Evolutionary conservation across 2,113 vertebrate species (phyloP).

Genomic region (Varanus salvator): DNA sequence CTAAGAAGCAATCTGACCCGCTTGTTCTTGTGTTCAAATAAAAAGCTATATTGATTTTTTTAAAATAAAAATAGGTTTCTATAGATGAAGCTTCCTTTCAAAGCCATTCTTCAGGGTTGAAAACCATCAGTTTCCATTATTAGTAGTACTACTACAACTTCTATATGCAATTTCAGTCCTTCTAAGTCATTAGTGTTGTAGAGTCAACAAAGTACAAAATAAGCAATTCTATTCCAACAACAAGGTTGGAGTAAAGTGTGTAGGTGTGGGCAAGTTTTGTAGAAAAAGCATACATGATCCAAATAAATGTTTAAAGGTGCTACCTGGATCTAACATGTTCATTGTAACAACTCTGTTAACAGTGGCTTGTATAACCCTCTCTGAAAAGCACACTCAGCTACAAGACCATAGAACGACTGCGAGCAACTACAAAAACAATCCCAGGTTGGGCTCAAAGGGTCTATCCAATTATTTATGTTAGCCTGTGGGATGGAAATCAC

Average conservation of each 20-base stretch:
- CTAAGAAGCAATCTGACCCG: not conserved
- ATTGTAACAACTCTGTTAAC: slow-evolving; percentile 10
- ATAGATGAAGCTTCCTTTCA: not conserved
- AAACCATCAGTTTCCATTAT: not conserved
- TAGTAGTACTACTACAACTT: not conserved
- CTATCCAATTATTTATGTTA: too few relatives aligned
- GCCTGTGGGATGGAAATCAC: too few relatives aligned
- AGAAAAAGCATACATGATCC: not conserved
- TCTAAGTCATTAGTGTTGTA: not conserved
- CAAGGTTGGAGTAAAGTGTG: not conserved
- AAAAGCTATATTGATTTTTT: not conserved
- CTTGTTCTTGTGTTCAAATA: not conserved
- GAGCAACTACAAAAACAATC: not conserved
- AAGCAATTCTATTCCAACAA: slow-evolving; percentile 19
- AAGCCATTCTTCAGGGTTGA: not conserved
- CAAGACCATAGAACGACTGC: not conserved
- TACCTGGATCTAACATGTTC: not conserved
- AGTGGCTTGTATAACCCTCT: not conserved
- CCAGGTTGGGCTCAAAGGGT: not conserved
- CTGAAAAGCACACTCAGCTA: not conserved
- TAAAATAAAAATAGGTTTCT: not conserved
- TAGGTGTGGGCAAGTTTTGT: not conserved
- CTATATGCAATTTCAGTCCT: slow-evolving; percentile 20
- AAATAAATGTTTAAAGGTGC: not conserved
- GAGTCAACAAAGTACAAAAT: slow-evolving; percentile 30